Evolutionary conservation across 1,140 invertebrate species (phyloP).

Genomic region (Streblospio benedicti): DNA sequence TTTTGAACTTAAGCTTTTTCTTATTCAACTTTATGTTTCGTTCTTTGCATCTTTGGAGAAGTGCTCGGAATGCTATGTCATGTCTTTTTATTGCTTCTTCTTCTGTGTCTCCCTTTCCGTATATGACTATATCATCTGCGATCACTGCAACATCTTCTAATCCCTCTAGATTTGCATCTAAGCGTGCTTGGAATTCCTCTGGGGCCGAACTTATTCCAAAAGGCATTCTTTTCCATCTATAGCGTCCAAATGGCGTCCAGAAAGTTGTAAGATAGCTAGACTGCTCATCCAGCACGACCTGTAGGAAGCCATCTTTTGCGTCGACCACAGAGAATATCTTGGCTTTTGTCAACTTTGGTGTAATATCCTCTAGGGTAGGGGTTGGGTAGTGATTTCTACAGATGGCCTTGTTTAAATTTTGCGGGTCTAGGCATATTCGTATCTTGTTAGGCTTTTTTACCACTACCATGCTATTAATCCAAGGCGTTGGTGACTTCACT

Average conservation of each 20-base stretch:
- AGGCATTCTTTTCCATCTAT: neutral
- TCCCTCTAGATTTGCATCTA: neutral
- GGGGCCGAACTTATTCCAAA: conserved; percentile 4
- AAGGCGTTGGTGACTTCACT: conserved; percentile 22
- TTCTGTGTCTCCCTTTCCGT: neutral
- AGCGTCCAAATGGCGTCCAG: conserved; percentile 6
- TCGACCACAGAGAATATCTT: conserved; percentile 22
- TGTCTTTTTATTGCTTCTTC: neutral
- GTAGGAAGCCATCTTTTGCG: neutral
- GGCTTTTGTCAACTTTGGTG: conserved; percentile 21
- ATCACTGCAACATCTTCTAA: neutral
- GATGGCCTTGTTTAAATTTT: conserved; percentile 23
- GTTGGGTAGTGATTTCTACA: conserved; percentile 19
- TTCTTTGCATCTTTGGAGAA: conserved; percentile 6
- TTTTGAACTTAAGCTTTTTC: conserved; percentile 1
- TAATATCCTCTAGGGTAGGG: conserved; percentile 25
- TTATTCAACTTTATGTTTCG: neutral
- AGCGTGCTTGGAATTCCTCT: neutral
- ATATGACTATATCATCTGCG: neutral
- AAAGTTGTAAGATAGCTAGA: neutral
- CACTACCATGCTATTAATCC: conserved; percentile 22
- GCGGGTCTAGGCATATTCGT: conserved; percentile 25
- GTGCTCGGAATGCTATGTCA: conserved; percentile 5
- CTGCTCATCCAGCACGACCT: conserved; percentile 1
- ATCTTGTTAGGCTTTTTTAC: conserved; percentile 21